Evolutionary conservation across 2,113 vertebrate species (phyloP).

Genomic region (Saimiri boliviensis): DNA sequence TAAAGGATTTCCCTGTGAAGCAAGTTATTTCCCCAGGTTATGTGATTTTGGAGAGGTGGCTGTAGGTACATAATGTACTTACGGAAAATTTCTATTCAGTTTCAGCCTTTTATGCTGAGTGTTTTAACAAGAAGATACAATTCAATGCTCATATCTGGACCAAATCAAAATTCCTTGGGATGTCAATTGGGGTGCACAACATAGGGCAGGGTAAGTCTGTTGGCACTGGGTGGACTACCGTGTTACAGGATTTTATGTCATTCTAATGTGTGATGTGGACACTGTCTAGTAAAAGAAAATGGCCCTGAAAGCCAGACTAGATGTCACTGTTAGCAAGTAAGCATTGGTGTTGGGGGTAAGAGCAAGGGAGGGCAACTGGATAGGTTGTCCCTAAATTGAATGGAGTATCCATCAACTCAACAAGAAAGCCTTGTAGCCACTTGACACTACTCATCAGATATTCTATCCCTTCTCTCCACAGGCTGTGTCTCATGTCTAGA

Average conservation of each 20-base stretch:
- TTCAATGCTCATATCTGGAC: slow-evolving; percentile 99
- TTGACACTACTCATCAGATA: not conserved
- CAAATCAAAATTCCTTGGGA: slow-evolving; percentile 98
- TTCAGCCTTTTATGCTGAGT: slow-evolving; percentile 99
- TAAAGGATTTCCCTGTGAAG: not conserved
- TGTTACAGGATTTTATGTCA: not conserved
- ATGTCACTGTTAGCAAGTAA: not conserved
- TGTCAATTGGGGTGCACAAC: slow-evolving; percentile 99
- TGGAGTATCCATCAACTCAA: not conserved
- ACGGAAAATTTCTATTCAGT: slow-evolving; percentile 83
- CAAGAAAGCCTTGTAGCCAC: not conserved
- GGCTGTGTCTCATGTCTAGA: slow-evolving; percentile 98
- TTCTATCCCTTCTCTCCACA: slow-evolving; percentile 69
- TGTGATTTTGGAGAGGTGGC: not conserved
- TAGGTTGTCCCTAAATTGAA: not conserved
- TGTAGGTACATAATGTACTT: not conserved
- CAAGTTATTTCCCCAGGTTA: not conserved
- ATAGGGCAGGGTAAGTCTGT: slow-evolving; percentile 95
- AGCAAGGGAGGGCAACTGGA: not conserved
- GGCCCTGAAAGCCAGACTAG: not conserved
- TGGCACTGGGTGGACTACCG: not conserved
- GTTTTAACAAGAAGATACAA: slow-evolving; percentile 96
- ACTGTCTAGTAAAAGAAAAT: slow-evolving; percentile 9
- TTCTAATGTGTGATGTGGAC: not conserved
- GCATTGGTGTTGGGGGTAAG: not conserved